Evolutionary conservation across 2,888 invertebrate genomes (phyloP).

Genomic region (Ophion slaviceki): DNA sequence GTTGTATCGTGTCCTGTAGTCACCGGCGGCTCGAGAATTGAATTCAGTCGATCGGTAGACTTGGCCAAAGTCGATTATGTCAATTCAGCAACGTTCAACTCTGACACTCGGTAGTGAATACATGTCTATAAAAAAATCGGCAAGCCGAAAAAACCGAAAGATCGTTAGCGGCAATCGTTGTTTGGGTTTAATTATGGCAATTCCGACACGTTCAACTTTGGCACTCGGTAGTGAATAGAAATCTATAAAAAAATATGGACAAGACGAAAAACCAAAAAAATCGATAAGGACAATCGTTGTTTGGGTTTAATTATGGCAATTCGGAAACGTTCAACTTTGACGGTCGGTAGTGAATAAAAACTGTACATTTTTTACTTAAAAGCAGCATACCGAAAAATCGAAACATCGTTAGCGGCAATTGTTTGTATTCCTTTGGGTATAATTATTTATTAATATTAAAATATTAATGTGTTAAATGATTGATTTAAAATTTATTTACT

Average conservation of each 20-base stretch:
- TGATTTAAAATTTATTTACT: no score
- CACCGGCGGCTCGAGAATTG: slow-evolving; percentile 40
- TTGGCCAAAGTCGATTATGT: slow-evolving; percentile 51
- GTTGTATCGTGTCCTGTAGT: slow-evolving; percentile 49
- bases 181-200: slow-evolving; percentile 24
- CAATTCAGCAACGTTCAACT: slow-evolving; percentile 9
- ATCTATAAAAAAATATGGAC: slow-evolving; percentile 1
- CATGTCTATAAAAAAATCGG: not conserved
- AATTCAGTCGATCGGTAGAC: slow-evolving; percentile 62
- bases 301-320: slow-evolving; percentile 25
- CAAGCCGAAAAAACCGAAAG: not conserved
- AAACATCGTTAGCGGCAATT: no score
- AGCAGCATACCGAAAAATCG: no score
- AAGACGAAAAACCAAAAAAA: not conserved
- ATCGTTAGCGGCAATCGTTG: not conserved
- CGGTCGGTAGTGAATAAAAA: not conserved
- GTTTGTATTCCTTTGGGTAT: no score
- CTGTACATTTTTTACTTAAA: no score
- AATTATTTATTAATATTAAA: no score
- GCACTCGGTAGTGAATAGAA: not conserved
- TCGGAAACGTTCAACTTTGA: slow-evolving; percentile 3
- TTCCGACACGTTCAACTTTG: slow-evolving; percentile 1
- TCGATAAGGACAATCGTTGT: not conserved
- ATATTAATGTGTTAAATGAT: no score
- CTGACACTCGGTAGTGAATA: not conserved